Evolutionary conservation across 2,888 invertebrate species (phyloP), one percentile per base, ranked within the genome.

Genomic region (Tiliacea citrago): DNA sequence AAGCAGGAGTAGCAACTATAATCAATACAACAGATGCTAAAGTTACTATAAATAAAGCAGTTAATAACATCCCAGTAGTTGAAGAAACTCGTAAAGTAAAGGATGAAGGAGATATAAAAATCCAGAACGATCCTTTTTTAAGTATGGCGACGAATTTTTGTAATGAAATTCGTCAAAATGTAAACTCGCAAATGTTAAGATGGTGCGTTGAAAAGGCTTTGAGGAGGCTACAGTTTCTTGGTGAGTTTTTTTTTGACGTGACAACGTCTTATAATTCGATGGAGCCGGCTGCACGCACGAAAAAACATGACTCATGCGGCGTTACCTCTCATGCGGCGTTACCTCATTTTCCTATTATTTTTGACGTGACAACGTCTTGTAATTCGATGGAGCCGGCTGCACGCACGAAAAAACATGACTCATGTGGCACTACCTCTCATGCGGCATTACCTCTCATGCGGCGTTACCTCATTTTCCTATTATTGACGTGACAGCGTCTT

Each of bases 171-270:
- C 92, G 92, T 21, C 93, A 94, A 74, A 93, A 94, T 82, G 47
- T n/a, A 0, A 92, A 91, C 57, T 75, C 86, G 0, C 93, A 94
- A 76, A 86, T 88, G 47, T 78, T 95, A 16, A 90, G 90, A 42
- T 95, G 95, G 95, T 96, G 96, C 67, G 82, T 96, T 2, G 95
- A 96, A 58, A 96, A 96, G 58, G 91, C 95, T 0, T 81, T 96
- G 29, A 91, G 96, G 74, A 91, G 91, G 78, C 81, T 96, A 2
- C 90, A 92, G 61, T 86, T 89, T 81, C 90, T 95, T 71, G 94
- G 96, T 96, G 84, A 93, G 92, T 84, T 12, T 1, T 51, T 65
- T 21, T 4, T n/a, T n/a, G n/a, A n/a, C n/a, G n/a, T n/a, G n/a
- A n/a, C n/a, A n/a, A n/a, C n/a, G n/a, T n/a, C n/a, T n/a, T n/a